Evolutionary conservation across 2,113 vertebrate genomes (phyloP), one percentile per base, ranked within the genome.

Genomic region (Pomatorhinus ruficollis): DNA sequence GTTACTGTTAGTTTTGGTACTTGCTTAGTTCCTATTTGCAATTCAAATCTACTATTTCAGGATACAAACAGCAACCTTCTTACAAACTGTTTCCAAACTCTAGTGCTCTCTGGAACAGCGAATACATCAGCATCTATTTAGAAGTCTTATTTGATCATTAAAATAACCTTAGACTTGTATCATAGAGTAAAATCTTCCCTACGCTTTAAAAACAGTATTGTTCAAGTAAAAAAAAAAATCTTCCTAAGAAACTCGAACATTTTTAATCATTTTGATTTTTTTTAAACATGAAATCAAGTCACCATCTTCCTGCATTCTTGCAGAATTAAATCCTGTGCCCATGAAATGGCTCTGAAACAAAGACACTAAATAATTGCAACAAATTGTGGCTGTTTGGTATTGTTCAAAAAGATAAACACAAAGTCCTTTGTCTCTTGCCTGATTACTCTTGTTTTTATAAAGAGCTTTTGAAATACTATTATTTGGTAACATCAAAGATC

Each of bases 351-450:
- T 85, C 66, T 70, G 47, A 52, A 96, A 95, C 39, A 94, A 94
- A 95, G 83, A 78, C 76, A 81, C 33, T 71, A 39, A 97, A 60
- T 83, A 94, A 95, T 63, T 89, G 71, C 76, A 88, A 90, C 47
- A 50, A 95, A 92, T 21, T 87, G 71, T 50, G 83, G 86, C 76
- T 92, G 44, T 80, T 90, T 77, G 54, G 63, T 50, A 88, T 83
- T 93, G 83, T 95, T 85, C 45, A 66, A 92, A 57, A 93, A 87
- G 68, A 93, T 78, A 90, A 96, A 96, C 85, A 95, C 27, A 64
- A 94, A 94, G 76, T 74, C 86, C 60, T 94, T 72, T 96, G 90
- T 79, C 66, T 76, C 53, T 92, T 77, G 78, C 45, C 70, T 57
- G 44, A 47, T 87, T 87, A 85, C 50, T 90, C 82, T 12, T 88